Evolutionary conservation across 2,113 vertebrate species (phyloP), one percentile per base, ranked within the genome.

Genomic region (Stigmatopora nigra): DNA sequence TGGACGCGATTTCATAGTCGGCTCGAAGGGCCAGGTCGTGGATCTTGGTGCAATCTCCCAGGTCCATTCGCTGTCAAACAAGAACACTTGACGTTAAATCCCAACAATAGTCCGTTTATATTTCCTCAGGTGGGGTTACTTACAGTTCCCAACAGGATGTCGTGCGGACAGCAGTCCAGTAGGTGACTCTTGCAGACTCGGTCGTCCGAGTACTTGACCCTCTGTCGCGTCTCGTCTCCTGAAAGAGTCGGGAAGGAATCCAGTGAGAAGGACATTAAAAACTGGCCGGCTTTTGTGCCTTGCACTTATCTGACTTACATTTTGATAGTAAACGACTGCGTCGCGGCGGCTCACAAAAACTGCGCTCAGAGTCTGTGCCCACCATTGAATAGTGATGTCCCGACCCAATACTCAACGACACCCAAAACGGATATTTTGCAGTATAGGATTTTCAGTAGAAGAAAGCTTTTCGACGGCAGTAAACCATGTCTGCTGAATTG

Each of bases 151-250:
- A 96, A 96, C 73, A 99, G 91, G 83, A 98, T 99, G 89, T 99
- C 97, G 63, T 99, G 95, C 8, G 97, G 97, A 84, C 97, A 99
- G 92, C 97, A 99, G 88, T 98, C 94, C 84, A 99, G 93, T 6
- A 99, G 97, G 80, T 99, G 97, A 86, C 96, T 99, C 92, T 99
- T 99, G 93, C 97, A 99, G 87, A 99, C 97, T 22, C 96, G 92
- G 65, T 99, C 97, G 11, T 99, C 97, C 44, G 93, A 93, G 77
- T 95, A 99, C 92, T 99, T 99, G 86, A 99, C 94, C 91, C 96
- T 92, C 93, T 99, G 97, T 68, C 96, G 93, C 79, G 95, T 97
- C 88, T 98, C 97, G 77, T 99, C 97, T 69, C 97, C 97, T 99
- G 94, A 89, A 98, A 94, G 86, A 95, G 81, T 91, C 92, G 71